A percentile compares a stretch with the other conserved stretches of the same genome.
phyloP scores from a whole-genome alignment of 2,888 invertebrate genomes.

The Suillia variegata region DNA sequence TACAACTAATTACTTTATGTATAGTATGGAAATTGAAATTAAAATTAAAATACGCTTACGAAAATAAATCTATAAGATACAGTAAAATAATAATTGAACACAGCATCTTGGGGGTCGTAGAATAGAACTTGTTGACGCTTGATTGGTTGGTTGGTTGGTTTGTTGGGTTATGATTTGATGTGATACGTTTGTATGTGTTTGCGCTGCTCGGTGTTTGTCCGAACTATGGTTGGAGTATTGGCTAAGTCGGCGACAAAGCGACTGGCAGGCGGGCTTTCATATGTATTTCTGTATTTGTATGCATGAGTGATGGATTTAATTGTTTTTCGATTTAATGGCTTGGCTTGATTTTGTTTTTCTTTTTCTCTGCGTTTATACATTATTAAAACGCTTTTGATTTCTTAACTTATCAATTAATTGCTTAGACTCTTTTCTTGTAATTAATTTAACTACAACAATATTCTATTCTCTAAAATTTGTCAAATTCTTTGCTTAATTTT shows the following conservation, averaged over 20 bases:
- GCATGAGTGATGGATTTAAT: too few relatives aligned
- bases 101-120: conserved; percentile 58
- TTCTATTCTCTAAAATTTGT: background rate
- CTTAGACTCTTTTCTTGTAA: background rate
- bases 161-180: background rate
- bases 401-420: background rate
- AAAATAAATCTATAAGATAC: too few relatives aligned
- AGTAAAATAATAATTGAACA: conserved; percentile 50
- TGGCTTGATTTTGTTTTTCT: too few relatives aligned
- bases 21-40: conserved; percentile 18
- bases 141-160: conserved; percentile 12
- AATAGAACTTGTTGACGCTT: conserved; percentile 50
- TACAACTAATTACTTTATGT: conserved; percentile 20
- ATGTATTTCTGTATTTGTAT: too few relatives aligned
- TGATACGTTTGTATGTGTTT: background rate
- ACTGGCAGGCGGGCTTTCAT: too few relatives aligned
- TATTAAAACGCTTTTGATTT: too few relatives aligned
- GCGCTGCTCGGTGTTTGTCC: background rate
- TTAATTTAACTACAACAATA: background rate
- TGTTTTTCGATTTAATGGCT: too few relatives aligned
- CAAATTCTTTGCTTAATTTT: background rate
- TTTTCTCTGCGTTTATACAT: too few relatives aligned
- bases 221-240: background rate
- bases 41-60: conserved; percentile 12
- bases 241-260: too few relatives aligned